Percentiles rank a stretch among this genome's conserved stretches.
Conservation (phyloP, 2,888 invertebrate genomes). For the Euphydryas editha region DNA sequence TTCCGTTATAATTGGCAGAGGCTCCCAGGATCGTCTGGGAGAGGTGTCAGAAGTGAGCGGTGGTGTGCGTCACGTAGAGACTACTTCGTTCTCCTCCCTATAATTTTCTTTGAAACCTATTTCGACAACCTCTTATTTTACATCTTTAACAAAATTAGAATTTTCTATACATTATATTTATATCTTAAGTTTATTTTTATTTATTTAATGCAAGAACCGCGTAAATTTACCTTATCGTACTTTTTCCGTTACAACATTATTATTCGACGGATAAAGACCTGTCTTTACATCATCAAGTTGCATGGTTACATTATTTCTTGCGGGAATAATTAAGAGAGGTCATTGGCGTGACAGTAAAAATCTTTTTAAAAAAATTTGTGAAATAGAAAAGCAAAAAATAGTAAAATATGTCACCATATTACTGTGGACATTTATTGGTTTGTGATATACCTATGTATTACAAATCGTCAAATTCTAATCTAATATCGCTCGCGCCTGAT, state of each 20-base stretch:
- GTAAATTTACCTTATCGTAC: slow-evolving; percentile 20
- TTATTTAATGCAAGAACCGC: slow-evolving; percentile 11
- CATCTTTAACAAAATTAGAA: slow-evolving; percentile 25
- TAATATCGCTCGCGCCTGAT: too few relatives aligned
- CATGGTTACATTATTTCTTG: slow-evolving; percentile 31
- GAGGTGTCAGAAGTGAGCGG: slow-evolving; percentile 67
- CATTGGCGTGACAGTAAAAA: slow-evolving; percentile 29
- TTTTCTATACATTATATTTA: slow-evolving; percentile 9
- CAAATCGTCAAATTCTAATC: too few relatives aligned
- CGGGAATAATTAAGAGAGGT: slow-evolving; percentile 36
- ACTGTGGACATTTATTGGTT: background rate
- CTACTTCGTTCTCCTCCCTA: slow-evolving; percentile 59
- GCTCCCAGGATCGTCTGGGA: slow-evolving; percentile 54
- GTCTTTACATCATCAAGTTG: slow-evolving; percentile 25
- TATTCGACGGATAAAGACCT: slow-evolving; percentile 32
- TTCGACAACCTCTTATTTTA: slow-evolving; percentile 54
- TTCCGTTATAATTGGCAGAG: slow-evolving; percentile 74
- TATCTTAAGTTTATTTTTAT: slow-evolving; percentile 1
- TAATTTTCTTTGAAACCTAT: slow-evolving; percentile 64
- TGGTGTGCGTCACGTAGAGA: slow-evolving; percentile 51
- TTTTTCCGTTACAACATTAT: slow-evolving; percentile 33
- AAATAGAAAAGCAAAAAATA: background rate
- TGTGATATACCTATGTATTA: too few relatives aligned
- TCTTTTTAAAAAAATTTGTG: background rate
- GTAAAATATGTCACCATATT: background rate